These are phyloP conservation scores for Scrobipalpa atriplicella DNA, from an alignment of 2,888 invertebrate genomes.

Conservation along the genomic window DNA sequence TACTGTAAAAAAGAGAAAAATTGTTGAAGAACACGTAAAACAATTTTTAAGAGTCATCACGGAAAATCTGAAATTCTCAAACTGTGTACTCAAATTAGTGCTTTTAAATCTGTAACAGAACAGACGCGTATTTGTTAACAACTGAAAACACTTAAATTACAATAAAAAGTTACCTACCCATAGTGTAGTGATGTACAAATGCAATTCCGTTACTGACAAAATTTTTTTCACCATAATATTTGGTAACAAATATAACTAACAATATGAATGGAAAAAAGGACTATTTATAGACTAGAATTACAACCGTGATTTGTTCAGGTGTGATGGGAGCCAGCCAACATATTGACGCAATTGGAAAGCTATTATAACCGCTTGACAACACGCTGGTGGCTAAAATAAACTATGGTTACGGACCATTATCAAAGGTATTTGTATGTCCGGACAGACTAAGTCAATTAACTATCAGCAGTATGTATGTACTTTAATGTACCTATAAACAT, in stretches of 20 bases:
- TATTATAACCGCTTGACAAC: slow-evolving; percentile 40
- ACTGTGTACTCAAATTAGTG: not conserved
- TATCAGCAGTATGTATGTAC: not conserved
- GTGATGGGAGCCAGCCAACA: slow-evolving; percentile 57
- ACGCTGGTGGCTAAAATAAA: slow-evolving; percentile 9
- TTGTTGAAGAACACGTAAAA: not conserved
- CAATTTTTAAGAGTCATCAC: not conserved
- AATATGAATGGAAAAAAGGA: not conserved
- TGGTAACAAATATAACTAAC: too few species aligned
- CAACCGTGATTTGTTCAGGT: slow-evolving; percentile 34
- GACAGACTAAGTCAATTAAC: not conserved
- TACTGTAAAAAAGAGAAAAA: slow-evolving; percentile 77
- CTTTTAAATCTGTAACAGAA: too few species aligned
- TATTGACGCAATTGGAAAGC: slow-evolving; percentile 57
- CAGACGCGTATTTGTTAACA: too few species aligned
- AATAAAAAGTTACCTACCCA: too few species aligned
- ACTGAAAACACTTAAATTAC: too few species aligned
- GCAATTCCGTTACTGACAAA: too few species aligned
- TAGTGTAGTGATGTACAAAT: too few species aligned
- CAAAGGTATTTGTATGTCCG: not conserved
- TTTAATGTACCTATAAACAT: too few species aligned
- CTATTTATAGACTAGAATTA: not conserved
- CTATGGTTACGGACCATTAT: slow-evolving; percentile 4
- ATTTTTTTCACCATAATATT: too few species aligned
- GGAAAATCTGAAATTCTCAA: not conserved